Evolutionary conservation across 2,797 vertebrate species (phyloP).

Genomic region (Enteromius paludinosus): DNA sequence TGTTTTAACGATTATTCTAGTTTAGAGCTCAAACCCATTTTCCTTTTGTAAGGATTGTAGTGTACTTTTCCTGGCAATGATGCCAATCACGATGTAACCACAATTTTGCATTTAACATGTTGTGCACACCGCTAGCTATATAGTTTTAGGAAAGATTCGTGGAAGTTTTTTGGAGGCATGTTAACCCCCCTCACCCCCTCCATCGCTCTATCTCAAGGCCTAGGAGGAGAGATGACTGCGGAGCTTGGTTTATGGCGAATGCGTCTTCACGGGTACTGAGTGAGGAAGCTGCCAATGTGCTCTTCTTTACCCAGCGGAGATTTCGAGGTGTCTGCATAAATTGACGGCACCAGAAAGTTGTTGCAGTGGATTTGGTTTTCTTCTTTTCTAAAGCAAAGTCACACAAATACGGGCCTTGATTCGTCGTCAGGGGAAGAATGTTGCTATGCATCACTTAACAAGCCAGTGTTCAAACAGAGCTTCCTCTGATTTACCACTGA

Average conservation of each 20-base stretch:
- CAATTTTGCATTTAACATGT: slow-evolving; percentile 2
- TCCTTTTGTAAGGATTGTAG: neutral
- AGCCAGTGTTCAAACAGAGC: slow-evolving; percentile 24
- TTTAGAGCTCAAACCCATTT: neutral
- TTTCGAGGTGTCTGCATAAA: slow-evolving; percentile 50
- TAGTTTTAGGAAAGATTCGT: neutral
- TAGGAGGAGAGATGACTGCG: slow-evolving; percentile 50
- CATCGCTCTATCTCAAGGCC: slow-evolving; percentile 39
- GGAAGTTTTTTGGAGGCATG: slow-evolving; percentile 29
- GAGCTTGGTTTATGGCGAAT: slow-evolving; percentile 45
- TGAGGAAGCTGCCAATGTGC: slow-evolving; percentile 57
- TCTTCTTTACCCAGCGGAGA: slow-evolving; percentile 48
- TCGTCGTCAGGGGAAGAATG: slow-evolving; percentile 17
- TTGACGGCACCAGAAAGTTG: slow-evolving; percentile 37
- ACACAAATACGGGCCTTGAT: neutral
- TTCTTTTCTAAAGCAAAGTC: slow-evolving; percentile 16
- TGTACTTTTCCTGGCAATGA: neutral
- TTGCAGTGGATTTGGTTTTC: slow-evolving; percentile 3
- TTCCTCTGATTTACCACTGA: slow-evolving; percentile 46
- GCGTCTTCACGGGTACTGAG: slow-evolving; percentile 45
- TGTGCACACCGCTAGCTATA: neutral
- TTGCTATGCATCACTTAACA: slow-evolving; percentile 45
- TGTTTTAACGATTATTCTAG: no score
- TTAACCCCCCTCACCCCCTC: slow-evolving; percentile 37
- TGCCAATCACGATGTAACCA: neutral